Evolutionary conservation across 2,797 vertebrate species (phyloP), one percentile per base, ranked within the genome.

Genomic region (Gouania willdenowi): DNA sequence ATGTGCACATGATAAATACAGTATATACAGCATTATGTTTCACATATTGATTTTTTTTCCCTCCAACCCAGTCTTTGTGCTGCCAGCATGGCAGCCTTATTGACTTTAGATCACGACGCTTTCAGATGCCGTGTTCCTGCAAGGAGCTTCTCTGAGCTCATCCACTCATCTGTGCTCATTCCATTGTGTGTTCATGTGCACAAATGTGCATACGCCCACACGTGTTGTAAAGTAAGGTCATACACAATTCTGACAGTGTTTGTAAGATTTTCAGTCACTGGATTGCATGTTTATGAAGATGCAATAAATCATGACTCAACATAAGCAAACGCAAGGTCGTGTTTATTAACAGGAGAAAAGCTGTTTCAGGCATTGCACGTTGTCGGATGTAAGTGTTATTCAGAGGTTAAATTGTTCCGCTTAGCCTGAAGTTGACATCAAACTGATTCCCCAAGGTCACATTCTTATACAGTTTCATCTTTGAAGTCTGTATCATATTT

Each of bases 281-380:
- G 48, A 60, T 57, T 59, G 71, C 62, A 54, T 85, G 79, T 85
- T 82, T 83, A 81, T 45, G 50, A 56, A 64, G 68, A 51, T 53
- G 61, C 76, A 63, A 77, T 84, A 77, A 83, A 79, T 86, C 84
- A 86, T 21, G 55, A 43, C 49, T 25, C 64, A 80, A 67, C 53
- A 58, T 64, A 82, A 71, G 73, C 64, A 85, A 85, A 82, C 82
- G 79, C 64, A 75, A 72, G 46, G 31, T 50, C 54, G 65, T 82
- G 77, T 77, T 84, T 83, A 84, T 84, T 77, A 75, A 74, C 75
- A 75, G 38, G 52, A 51, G 41, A 70, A n/a, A 62, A 65, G 71
- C 68, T 77, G 65, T 66, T 52, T 52, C 50, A 37, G 54, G 45
- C 45, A 24, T 41, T 38, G 44, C 56, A 45, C 44, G 72, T 74